A percentile compares a stretch with the other conserved stretches of the same genome.
These are phyloP conservation scores for Echinarachnius parma DNA, from an alignment of 53 echinoderm and acorn worm genomes.

Conservation along the genomic window DNA sequence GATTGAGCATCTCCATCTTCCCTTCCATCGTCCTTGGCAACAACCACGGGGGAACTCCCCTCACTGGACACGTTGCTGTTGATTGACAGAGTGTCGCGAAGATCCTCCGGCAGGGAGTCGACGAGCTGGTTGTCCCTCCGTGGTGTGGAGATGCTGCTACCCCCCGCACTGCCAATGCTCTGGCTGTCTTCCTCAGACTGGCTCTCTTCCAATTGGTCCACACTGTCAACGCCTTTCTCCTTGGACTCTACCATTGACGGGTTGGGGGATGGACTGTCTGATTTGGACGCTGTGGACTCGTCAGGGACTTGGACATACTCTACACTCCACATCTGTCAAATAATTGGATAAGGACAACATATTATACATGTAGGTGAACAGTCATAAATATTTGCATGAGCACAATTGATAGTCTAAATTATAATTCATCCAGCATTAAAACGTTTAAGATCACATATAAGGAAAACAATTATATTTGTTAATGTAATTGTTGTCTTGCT, in stretches of 20 bases:
- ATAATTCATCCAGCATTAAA: too few relatives aligned
- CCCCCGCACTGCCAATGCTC: slow-evolving; percentile 72
- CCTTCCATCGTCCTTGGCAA: slow-evolving; percentile 25
- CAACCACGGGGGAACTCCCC: slow-evolving; percentile 39
- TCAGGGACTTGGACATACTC: slow-evolving; percentile 98
- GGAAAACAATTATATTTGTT: too few relatives aligned
- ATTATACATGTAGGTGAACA: neutral
- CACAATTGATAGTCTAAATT: too few relatives aligned
- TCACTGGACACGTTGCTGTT: slow-evolving; percentile 34
- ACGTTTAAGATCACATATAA: too few relatives aligned
- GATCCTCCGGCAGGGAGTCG: slow-evolving; percentile 67
- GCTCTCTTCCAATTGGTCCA: slow-evolving; percentile 69
- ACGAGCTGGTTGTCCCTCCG: slow-evolving; percentile 52
- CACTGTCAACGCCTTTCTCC: slow-evolving; percentile 16
- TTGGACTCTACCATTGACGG: slow-evolving; percentile 30
- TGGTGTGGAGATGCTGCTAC: slow-evolving; percentile 54
- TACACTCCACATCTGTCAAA: slow-evolving; percentile 92
- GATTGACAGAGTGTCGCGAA: slow-evolving; percentile 16
- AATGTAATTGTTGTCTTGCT: too few relatives aligned
- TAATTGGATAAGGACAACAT: neutral
- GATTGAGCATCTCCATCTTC: neutral
- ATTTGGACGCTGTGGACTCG: slow-evolving; percentile 24
- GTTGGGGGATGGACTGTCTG: slow-evolving; percentile 17
- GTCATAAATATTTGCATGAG: too few relatives aligned
- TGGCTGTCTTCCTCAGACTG: slow-evolving; percentile 92